Conservation (phyloP, 2,888 invertebrate genomes). For the Euzophera pinguis region DNA sequence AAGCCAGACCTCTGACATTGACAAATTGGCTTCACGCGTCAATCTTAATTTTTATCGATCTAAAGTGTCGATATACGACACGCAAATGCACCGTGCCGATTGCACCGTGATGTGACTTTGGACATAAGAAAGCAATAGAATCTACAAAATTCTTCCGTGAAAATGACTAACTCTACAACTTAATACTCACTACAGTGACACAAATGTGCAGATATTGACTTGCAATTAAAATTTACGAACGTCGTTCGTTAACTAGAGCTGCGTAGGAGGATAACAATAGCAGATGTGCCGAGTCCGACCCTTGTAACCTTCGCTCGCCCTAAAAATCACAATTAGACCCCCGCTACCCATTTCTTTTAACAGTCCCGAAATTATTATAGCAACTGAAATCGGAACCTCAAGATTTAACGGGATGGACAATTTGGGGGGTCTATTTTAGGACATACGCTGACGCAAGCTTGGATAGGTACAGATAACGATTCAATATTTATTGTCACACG, state of each 20-base stretch:
- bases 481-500: constrained; percentile 77
- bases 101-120: too few relatives aligned
- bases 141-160: too few relatives aligned
- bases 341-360: constrained; percentile 33
- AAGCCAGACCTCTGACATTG: too few relatives aligned
- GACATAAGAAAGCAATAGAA: too few relatives aligned
- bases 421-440: constrained; percentile 72
- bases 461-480: constrained; percentile 72
- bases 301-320: constrained; percentile 55
- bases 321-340: constrained; percentile 56
- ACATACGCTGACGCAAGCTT: constrained; percentile 59
- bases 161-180: constrained; percentile 18
- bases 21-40: too few relatives aligned
- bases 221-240: constrained; percentile 74
- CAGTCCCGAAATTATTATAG: constrained; percentile 16
- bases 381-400: constrained; percentile 18
- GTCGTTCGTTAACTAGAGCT: constrained; percentile 57
- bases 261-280: constrained; percentile 66
- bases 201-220: constrained; percentile 63
- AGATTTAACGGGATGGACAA: constrained; percentile 27
- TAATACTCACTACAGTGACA: constrained; percentile 26
- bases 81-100: too few relatives aligned
- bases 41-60: too few relatives aligned
- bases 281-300: constrained; percentile 65
- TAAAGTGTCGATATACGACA: too few relatives aligned